These are phyloP conservation scores for Tipula vernalis DNA, from an alignment of 2,888 invertebrate species.

Conservation along the genomic window DNA sequence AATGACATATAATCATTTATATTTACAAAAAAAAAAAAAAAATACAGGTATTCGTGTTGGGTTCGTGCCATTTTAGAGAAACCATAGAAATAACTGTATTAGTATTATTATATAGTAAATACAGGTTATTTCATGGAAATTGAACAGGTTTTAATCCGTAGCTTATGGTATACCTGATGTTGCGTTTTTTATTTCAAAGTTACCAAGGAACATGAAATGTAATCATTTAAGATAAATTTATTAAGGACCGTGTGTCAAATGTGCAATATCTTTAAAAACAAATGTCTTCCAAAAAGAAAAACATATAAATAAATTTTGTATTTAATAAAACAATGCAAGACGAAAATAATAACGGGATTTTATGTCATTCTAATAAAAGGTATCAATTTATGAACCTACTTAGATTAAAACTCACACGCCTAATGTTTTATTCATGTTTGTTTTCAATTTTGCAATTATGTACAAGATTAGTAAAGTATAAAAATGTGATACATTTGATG, in stretches of 20 bases:
- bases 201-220: neutral
- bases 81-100: neutral
- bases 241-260: neutral
- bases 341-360: neutral
- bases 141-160: neutral
- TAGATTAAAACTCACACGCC: neutral
- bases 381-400: neutral
- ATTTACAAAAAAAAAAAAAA: neutral
- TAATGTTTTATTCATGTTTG: neutral
- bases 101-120: neutral
- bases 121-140: neutral
- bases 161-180: neutral
- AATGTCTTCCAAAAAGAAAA: neutral
- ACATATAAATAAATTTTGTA: neutral
- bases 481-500: neutral
- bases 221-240: constrained; percentile 1
- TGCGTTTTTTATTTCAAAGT: neutral
- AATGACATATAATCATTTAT: neutral
- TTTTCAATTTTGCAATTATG: neutral
- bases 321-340: neutral
- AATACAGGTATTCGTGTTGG: neutral
- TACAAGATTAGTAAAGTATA: too few relatives aligned
- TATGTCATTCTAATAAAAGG: neutral
- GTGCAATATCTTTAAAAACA: neutral
- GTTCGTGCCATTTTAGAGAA: neutral